Evolutionary conservation across 2,797 vertebrate genomes (phyloP).

Genomic region (Phrynocephalus vlangalii): DNA sequence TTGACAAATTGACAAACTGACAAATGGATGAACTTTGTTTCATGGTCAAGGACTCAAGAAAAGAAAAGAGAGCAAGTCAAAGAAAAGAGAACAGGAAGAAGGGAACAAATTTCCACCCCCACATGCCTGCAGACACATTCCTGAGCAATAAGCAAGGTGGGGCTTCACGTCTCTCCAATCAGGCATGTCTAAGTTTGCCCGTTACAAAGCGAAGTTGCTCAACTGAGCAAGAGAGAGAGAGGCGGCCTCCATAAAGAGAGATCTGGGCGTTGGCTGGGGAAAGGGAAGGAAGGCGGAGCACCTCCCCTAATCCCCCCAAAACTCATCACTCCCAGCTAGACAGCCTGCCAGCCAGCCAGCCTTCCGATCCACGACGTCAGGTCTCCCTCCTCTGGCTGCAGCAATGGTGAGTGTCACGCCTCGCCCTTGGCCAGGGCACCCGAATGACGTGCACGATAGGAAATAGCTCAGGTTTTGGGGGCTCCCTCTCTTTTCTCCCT

Average conservation of each 20-base stretch:
- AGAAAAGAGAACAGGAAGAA: no score
- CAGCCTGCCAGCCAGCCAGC: not conserved
- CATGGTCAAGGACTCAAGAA: no score
- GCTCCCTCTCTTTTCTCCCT: no score
- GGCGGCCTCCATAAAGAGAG: not conserved
- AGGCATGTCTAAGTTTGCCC: conserved; percentile 11
- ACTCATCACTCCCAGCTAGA: not conserved
- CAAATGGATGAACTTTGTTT: no score
- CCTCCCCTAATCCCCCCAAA: not conserved
- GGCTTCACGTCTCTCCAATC: fast-evolving
- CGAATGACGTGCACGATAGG: no score
- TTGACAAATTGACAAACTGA: no score
- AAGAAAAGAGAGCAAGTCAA: no score
- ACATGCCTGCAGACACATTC: not conserved
- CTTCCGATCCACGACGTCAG: fast-evolving
- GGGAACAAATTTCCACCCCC: fast-evolving
- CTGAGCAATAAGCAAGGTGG: conserved; percentile 4
- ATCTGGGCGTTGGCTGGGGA: conserved; percentile 35
- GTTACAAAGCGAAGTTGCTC: conserved; percentile 33
- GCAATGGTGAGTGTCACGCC: conserved; percentile 61
- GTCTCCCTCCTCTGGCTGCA: not conserved
- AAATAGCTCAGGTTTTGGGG: no score
- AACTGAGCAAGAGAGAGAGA: not conserved
- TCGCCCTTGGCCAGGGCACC: no score
- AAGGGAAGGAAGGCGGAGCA: not conserved